These are phyloP conservation scores for Psittacula cyanocephala DNA, from an alignment of 2,113 vertebrate species.

Conservation along the genomic window DNA sequence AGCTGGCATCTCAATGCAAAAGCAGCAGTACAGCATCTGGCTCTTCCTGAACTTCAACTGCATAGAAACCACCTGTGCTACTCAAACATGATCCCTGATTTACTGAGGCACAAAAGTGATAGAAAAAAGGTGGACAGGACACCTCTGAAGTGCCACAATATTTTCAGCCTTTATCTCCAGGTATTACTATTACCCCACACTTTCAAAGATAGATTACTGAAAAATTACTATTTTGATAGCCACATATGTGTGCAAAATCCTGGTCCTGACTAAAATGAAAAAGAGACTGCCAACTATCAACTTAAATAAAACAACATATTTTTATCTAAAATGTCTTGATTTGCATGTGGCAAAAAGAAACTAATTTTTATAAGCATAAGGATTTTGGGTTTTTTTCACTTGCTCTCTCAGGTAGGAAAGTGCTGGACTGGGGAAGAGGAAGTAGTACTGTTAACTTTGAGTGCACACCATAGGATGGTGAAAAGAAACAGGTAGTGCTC, in stretches of 20 bases:
- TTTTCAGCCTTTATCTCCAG: not conserved
- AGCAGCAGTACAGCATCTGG: not conserved
- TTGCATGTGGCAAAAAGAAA: not conserved
- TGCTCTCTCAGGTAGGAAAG: not conserved
- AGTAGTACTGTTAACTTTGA: not conserved
- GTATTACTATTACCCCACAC: not conserved
- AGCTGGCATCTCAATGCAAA: not conserved
- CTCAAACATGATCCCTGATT: rapidly evolving
- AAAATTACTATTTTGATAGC: not conserved
- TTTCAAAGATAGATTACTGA: not conserved
- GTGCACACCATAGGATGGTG: not conserved
- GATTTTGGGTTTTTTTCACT: not conserved
- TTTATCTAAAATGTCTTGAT: not conserved
- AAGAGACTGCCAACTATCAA: not conserved
- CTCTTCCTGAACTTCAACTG: not conserved
- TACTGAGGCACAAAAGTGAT: not conserved
- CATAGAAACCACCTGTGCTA: rapidly evolving
- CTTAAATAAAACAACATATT: not conserved
- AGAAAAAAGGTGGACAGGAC: not conserved
- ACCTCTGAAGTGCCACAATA: not conserved
- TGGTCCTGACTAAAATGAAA: not conserved
- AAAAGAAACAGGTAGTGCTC: not conserved
- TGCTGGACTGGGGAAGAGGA: not conserved
- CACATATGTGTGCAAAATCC: rapidly evolving
- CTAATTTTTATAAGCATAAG: not conserved